Conservation (phyloP, 2,797 vertebrate species). For the Micropoecilia bifurca region DNA sequence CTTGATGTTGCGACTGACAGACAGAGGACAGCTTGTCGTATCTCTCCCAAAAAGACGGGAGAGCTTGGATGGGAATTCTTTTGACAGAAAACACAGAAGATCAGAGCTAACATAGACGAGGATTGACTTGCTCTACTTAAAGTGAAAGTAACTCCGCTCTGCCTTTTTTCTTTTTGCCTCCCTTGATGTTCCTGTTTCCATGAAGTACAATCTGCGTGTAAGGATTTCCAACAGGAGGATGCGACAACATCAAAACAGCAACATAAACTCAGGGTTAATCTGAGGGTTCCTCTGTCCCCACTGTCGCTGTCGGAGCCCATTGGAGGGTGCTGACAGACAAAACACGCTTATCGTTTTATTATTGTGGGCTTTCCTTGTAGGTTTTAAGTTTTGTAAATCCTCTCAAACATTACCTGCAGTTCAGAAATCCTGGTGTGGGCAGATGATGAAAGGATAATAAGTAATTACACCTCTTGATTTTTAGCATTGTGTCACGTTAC, state of each 20-base stretch:
- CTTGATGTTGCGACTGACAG: constrained; percentile 71
- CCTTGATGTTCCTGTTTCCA: constrained; percentile 37
- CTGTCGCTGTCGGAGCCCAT: constrained; percentile 44
- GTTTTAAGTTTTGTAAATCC: constrained; percentile 46
- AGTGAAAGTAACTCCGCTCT: constrained; percentile 39
- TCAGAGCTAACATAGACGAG: constrained; percentile 23
- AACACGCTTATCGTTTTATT: constrained; percentile 61
- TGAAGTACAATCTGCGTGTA: constrained; percentile 32
- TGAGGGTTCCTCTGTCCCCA: constrained; percentile 33
- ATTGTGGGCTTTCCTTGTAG: constrained; percentile 6
- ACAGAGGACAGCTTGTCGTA: constrained; percentile 70
- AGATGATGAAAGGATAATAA: neutral
- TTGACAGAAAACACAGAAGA: constrained; percentile 51
- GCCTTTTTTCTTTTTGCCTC: neutral
- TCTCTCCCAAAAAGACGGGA: constrained; percentile 44
- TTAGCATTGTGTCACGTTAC: neutral
- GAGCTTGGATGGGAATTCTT: constrained; percentile 54
- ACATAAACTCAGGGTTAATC: constrained; percentile 52
- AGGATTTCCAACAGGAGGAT: constrained; percentile 29
- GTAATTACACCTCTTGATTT: neutral
- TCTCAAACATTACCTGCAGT: constrained; percentile 33
- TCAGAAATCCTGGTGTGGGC: constrained; percentile 11
- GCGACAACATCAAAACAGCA: constrained; percentile 55
- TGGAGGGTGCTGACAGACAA: constrained; percentile 67
- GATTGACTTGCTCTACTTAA: constrained; percentile 11